Conservation (phyloP, 2,888 invertebrate genomes). For the Morinoia aosen region DNA sequence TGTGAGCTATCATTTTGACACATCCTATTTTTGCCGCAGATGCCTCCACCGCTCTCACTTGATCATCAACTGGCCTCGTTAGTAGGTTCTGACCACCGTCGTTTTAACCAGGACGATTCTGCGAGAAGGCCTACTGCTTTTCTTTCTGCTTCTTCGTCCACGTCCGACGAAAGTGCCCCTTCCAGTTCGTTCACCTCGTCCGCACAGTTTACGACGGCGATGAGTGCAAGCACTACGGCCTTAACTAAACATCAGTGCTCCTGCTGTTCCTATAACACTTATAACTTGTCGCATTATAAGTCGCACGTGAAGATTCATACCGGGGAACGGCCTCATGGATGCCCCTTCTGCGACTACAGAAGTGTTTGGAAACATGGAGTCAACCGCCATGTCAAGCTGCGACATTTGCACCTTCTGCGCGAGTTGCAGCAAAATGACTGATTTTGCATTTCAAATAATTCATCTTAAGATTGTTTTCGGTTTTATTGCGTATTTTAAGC, state of each 20-base stretch:
- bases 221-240: background rate
- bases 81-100: slow-evolving; percentile 45
- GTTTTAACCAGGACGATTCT: slow-evolving; percentile 16
- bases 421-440: background rate
- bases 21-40: slow-evolving; percentile 48
- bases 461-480: background rate
- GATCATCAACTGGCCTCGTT: slow-evolving; percentile 16
- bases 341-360: slow-evolving; percentile 61
- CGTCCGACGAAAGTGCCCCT: background rate
- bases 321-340: slow-evolving; percentile 62
- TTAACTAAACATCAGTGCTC: slow-evolving; percentile 62
- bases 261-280: slow-evolving; percentile 64
- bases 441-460: background rate
- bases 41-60: slow-evolving; percentile 46
- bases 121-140: background rate
- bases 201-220: background rate
- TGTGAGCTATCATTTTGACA: background rate
- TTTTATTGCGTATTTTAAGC: background rate
- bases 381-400: slow-evolving; percentile 52
- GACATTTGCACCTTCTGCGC: slow-evolving; percentile 7
- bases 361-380: slow-evolving; percentile 62
- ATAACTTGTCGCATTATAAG: slow-evolving; percentile 50
- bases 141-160: slow-evolving; percentile 6
- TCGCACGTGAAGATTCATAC: slow-evolving; percentile 62
- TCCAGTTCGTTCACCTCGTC: background rate